Base-by-base conservation (phyloP, 2,888 invertebrate species). In the Vanessa cardui region DNA sequence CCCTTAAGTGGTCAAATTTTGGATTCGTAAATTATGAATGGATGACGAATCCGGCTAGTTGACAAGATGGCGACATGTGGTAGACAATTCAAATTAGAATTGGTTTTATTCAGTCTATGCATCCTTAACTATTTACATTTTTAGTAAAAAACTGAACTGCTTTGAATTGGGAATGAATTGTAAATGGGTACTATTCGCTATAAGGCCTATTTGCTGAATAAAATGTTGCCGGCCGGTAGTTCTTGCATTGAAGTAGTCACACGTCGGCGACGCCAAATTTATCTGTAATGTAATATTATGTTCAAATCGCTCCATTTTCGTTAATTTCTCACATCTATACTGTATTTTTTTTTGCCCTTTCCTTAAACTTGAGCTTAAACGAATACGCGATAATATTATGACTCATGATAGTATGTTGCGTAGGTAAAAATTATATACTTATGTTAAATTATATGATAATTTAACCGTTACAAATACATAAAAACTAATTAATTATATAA, bases 41-140 rank as follows among this genome's bases (percentile, higher is more conserved):
- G 84, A 85, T 89, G 88, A 88, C 87, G 83, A 89, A 87, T 88
- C 85, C 88, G 87, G 88, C 87, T 82, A 89, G 85, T 87, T 91
- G 89, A 91, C 92, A 92, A 92, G 88, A 92, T 92, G 92, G 92
- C 92, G 92, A 92, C 92, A 92, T 91, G 92, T 90, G 91, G 89
- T 89, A 83, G 78, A 75, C 79, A 77, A 80, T 84, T 86, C 82
- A 72, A 78, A 85, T 80, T 79, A 77, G 82, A 86, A 83, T 77
- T 44, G 20, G 18, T 46, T 44, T 58, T 39, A 66, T 52, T n/a
- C 20, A 56, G 9, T n/a, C 33, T 52, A 21, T 46, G 58, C 47
- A 31, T 16, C 16, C 16, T 21, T 20, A 7, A 21, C 6, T 9
- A 39, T 18, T 15, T 0, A 20, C 31, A 47, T 16, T 15, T 45